Conservation (phyloP, 2,888 invertebrate genomes). For the Anodontia alba region DNA sequence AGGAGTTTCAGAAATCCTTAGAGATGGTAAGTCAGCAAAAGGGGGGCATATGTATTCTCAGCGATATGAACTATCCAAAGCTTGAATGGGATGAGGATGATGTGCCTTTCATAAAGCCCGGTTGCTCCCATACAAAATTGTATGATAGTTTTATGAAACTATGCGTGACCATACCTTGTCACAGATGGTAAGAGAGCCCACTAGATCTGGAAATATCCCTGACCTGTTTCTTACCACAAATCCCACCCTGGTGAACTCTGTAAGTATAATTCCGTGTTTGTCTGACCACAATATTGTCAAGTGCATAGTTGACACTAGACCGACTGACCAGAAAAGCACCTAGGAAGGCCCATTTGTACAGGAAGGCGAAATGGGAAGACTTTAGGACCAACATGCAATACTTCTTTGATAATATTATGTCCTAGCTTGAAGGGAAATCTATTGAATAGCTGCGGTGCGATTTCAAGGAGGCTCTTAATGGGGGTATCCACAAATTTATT, state of each 20-base stretch:
- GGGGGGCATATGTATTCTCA: constrained; percentile 7
- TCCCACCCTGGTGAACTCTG: constrained; percentile 19
- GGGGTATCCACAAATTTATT: neutral
- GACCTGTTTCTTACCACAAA: constrained; percentile 14
- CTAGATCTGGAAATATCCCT: neutral
- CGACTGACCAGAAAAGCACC: neutral
- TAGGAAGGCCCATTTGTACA: constrained; percentile 8
- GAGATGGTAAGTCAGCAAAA: constrained; percentile 11
- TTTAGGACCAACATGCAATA: constrained; percentile 8
- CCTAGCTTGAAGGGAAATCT: neutral
- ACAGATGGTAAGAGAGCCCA: constrained; percentile 19
- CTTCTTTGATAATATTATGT: neutral
- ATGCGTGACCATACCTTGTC: neutral
- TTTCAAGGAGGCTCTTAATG: constrained; percentile 1
- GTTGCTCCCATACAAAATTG: neutral
- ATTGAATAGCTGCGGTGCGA: neutral
- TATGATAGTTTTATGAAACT: constrained; percentile 6
- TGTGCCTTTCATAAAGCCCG: constrained; percentile 6
- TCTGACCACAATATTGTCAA: constrained; percentile 21
- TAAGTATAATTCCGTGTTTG: constrained; percentile 12
- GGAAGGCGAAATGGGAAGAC: constrained; percentile 24
- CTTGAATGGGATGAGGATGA: constrained; percentile 16
- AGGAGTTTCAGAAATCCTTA: constrained; percentile 8
- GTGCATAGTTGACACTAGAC: neutral
- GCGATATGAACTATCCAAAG: constrained; percentile 23